Conservation (phyloP, 2,888 invertebrate species). For the Agrilus cyanescens region DNA sequence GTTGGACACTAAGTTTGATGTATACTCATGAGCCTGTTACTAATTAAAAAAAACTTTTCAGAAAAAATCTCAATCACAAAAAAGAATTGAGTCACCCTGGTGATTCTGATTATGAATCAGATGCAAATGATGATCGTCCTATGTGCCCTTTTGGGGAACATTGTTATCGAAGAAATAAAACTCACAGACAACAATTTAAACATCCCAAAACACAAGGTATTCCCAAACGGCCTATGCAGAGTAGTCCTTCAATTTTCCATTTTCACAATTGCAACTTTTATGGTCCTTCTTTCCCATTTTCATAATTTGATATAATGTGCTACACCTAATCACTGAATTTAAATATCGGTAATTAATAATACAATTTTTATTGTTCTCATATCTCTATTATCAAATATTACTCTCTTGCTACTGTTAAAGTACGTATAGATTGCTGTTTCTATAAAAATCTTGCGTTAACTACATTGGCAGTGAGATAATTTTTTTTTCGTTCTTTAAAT, state of each 20-base stretch:
- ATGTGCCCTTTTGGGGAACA: slow-evolving; percentile 45
- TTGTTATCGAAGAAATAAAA: slow-evolving; percentile 45
- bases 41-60: slow-evolving; percentile 32
- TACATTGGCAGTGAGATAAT: too few species aligned
- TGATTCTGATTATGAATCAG: slow-evolving; percentile 46
- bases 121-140: slow-evolving; percentile 33
- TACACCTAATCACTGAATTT: too few species aligned
- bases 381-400: too few species aligned
- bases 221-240: slow-evolving; percentile 7
- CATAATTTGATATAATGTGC: too few species aligned
- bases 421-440: too few species aligned
- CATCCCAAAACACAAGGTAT: slow-evolving; percentile 31
- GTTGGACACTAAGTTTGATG: too few species aligned
- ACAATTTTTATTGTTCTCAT: too few species aligned
- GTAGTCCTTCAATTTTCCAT: slow-evolving; percentile 7
- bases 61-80: slow-evolving; percentile 49
- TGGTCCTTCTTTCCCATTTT: background rate
- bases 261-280: slow-evolving; percentile 6
- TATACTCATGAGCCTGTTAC: too few species aligned
- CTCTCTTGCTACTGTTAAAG: too few species aligned
- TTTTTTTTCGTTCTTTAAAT: too few species aligned
- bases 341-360: too few species aligned
- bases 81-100: slow-evolving; percentile 50
- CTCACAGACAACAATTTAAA: slow-evolving; percentile 43
- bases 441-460: too few species aligned